These are phyloP conservation scores for Cetonia aurata DNA, from an alignment of 2,888 invertebrate species.

Conservation along the genomic window DNA sequence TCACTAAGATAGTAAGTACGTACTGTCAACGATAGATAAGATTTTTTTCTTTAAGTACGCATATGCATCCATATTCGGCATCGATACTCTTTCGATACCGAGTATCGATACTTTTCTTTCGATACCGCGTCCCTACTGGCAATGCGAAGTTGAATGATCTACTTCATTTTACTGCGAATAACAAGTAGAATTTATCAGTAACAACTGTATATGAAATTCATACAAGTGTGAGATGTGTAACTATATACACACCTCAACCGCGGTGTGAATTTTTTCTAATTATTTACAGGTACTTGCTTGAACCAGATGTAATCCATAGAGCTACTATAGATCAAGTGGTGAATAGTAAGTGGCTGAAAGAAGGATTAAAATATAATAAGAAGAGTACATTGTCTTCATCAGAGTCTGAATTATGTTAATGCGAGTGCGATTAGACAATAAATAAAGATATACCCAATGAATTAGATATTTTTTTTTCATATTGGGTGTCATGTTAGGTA, in stretches of 20 bases:
- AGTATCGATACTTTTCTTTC: no score
- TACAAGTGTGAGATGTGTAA: no score
- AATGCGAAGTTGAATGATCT: not conserved
- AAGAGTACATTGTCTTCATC: not conserved
- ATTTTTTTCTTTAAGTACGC: no score
- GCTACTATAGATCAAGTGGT: slow-evolving; percentile 64
- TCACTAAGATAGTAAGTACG: no score
- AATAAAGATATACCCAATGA: not conserved
- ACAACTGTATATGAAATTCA: not conserved
- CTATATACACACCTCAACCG: no score
- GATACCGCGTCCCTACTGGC: no score
- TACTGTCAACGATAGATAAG: no score
- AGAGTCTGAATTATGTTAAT: slow-evolving; percentile 16
- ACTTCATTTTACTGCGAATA: not conserved
- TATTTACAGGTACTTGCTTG: slow-evolving; percentile 65
- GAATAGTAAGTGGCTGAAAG: slow-evolving; percentile 62
- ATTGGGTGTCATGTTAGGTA: no score
- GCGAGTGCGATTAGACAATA: not conserved
- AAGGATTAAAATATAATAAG: slow-evolving; percentile 28
- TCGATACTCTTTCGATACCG: no score
- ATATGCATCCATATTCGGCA: no score
- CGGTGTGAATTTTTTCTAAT: not conserved
- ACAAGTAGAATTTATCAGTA: not conserved
- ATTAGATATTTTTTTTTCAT: no score
- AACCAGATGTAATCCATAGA: slow-evolving; percentile 68